Base-by-base conservation (phyloP, 2,797 vertebrate species). In the Phrynocephalus vlangalii region DNA sequence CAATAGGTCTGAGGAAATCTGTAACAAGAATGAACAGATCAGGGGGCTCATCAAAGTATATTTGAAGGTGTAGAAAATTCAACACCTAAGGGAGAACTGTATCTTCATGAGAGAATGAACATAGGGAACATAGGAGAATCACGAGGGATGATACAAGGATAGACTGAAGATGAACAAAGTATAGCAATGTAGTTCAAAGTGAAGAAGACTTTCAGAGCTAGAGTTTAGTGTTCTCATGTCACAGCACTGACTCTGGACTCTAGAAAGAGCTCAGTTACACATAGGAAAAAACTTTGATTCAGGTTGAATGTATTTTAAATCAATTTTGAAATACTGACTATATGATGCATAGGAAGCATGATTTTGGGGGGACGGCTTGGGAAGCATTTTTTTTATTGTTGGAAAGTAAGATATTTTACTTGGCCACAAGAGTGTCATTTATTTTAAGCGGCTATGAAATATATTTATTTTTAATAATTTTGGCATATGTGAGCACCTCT, bases 41-140 rank as follows among this genome's bases (percentile, higher is more conserved):
- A 94, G 86, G 95, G 84, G 93, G 78, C 70, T 1, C 92, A 91
- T 91, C 84, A 89, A 93, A 92, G 89, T 82, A 38, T 88, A 92
- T 76, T 84, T 93, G 91, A 91, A 92, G 91, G 88, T 92, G 86
- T 88, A 87, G 86, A 90, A 94, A 56, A 91, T 94, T 94, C 91
- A 94, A 94, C 88, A 88, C 87, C 87, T 75, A 67, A 75, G 82
- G 56, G 78, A 79, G n/a, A 79, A 79, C n/a, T n/a, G 33, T 56
- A 33, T 79, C 60, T 56, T 79, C 78, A 63, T 33, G n/a, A 79
- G 56, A 79, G 18, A 73, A n/a, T 79, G 18, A 63, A 79, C 52
- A 79, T 33, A 79, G 30, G 78, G 38, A 44, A 44, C 38, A 44
- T 44, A 44, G 38, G 38, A 79, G 78, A 81, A 63, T 81, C 68